A percentile compares a stretch with the other conserved stretches of the same genome.
phyloP scores from a whole-genome alignment of 2,797 vertebrate species.

The Myotis pilosus region DNA sequence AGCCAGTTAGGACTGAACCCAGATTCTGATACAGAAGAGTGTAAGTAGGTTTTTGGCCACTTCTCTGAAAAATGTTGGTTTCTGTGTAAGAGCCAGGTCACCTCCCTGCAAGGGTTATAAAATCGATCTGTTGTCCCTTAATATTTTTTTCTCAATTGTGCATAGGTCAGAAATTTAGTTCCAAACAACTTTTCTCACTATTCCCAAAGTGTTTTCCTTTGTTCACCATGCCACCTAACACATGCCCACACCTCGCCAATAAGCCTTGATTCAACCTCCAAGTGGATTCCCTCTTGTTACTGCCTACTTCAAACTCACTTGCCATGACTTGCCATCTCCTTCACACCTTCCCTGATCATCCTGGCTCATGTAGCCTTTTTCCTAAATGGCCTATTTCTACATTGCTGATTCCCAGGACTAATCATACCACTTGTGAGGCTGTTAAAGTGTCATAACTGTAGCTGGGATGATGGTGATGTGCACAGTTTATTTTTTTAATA shows the following conservation, averaged over 20 bases:
- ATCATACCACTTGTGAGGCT: not conserved
- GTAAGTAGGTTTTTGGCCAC: not conserved
- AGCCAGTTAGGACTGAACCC: not conserved
- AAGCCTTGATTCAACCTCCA: not conserved
- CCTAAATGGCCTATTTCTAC: not conserved
- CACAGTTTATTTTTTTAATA: not conserved
- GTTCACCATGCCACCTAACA: rapidly evolving
- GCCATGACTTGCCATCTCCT: not conserved
- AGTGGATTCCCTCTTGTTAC: too few relatives aligned
- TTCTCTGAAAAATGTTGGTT: not conserved
- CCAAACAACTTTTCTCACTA: not conserved
- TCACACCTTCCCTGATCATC: not conserved
- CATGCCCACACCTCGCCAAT: not conserved
- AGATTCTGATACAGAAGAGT: not conserved
- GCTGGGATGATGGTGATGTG: not conserved
- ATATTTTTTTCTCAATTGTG: not conserved
- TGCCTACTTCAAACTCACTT: not conserved
- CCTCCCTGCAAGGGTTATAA: not conserved
- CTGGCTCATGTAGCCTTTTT: not conserved
- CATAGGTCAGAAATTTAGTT: not conserved
- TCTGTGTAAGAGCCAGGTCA: not conserved
- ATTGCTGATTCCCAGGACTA: not conserved
- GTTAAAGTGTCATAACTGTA: not conserved
- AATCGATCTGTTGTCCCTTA: not conserved
- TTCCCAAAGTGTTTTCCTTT: not conserved